Conservation (phyloP, 2,888 invertebrate genomes). For the Matsumyia berberina region DNA sequence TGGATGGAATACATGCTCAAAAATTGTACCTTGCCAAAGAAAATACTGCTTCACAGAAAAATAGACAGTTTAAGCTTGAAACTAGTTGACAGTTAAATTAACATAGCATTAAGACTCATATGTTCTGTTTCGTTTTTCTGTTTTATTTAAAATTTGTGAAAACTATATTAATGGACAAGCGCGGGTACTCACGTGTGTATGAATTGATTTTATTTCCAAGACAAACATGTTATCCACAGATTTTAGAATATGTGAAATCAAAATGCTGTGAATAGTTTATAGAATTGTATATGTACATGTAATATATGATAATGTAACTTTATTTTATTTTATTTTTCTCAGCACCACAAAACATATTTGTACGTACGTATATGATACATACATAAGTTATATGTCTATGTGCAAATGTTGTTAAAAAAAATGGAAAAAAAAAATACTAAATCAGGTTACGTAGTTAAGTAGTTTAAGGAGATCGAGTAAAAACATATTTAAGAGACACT, state of each 20-base stretch:
- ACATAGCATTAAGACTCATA: slow-evolving; percentile 5
- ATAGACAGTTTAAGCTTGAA: neutral
- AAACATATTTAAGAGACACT: slow-evolving; percentile 45
- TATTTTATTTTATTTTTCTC: slow-evolving; percentile 49
- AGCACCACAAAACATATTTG: slow-evolving; percentile 34
- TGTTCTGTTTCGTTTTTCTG: slow-evolving; percentile 5
- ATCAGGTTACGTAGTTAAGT: slow-evolving; percentile 71
- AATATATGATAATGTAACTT: slow-evolving; percentile 61
- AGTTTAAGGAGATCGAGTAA: slow-evolving; percentile 65
- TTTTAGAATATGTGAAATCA: slow-evolving; percentile 74
- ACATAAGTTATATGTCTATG: slow-evolving; percentile 46
- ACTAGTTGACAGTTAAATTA: neutral
- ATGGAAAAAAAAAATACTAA: slow-evolving; percentile 47
- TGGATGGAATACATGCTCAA: slow-evolving; percentile 45
- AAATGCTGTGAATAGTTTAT: slow-evolving; percentile 75
- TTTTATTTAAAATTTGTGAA: slow-evolving; percentile 11
- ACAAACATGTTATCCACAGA: slow-evolving; percentile 72
- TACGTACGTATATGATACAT: slow-evolving; percentile 19
- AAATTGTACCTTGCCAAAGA: slow-evolving; percentile 29
- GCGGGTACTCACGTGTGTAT: slow-evolving; percentile 54
- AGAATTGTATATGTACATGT: slow-evolving; percentile 71
- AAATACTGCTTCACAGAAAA: slow-evolving; percentile 14
- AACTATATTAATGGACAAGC: slow-evolving; percentile 16
- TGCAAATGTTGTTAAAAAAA: slow-evolving; percentile 69
- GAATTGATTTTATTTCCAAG: slow-evolving; percentile 52